Base-by-base conservation (phyloP, 2,113 vertebrate species). In the Solea senegalensis region DNA sequence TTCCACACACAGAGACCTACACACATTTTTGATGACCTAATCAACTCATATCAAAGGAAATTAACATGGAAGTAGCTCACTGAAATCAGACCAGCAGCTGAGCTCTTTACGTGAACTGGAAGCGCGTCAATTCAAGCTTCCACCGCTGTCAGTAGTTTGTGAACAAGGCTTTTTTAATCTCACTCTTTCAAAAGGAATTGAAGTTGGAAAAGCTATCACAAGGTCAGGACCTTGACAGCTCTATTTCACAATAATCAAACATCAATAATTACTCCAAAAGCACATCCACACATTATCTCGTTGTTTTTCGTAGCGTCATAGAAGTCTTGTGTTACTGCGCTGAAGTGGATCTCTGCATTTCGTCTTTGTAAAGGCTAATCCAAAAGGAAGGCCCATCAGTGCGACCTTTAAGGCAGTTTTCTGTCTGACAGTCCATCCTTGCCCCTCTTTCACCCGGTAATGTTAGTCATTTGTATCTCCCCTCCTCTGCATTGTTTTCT, bases 161-260 rank as follows among this genome's bases (percentile, higher is more conserved):
- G 66, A 83, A 62, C 59, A 58, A 82, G 76, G 81, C 67, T 68
- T 50, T 78, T 70, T 72, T 80, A 21, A 65, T 69, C 16, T 63
- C 74, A 27, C 34, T 61, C 59, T 71, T 82, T 80, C 65, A 65
- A 70, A 59, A 56, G 28, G 9, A 40, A 78, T 84, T 75, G 53
- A 72, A 70, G 72, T 80, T 83, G 43, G 34, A 40, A 28, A 56
- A 41, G 58, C 46, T 40, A 48, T 78, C 71, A 81, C 72, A 64
- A 62, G 81, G 76, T 81, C 86, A 76, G 68, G 28, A 55, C 74
- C 71, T 68, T 78, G 77, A 83, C 81, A 88, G 64, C 74, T 80
- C 81, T 16, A 81, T 87, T 86, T 74, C 72, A 49, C 55, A 74
- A 58, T 77, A 71, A 70, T 84, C 74, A 74, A 52, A 62, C 48